phyloP scores from a whole-genome alignment of 2,797 vertebrate genomes.

The Microtus agrestis region DNA sequence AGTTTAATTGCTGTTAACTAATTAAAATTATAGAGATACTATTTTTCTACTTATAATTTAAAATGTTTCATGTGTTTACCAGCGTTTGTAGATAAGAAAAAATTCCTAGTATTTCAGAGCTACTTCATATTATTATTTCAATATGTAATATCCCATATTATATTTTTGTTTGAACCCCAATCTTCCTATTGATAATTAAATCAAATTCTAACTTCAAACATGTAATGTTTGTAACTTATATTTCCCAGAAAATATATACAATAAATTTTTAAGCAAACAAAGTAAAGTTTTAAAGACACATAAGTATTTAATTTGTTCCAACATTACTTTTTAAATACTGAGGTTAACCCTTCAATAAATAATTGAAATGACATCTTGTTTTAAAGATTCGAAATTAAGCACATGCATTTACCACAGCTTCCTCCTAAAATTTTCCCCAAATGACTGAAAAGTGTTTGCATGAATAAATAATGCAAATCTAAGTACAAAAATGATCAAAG shows the following conservation, averaged over 20 bases:
- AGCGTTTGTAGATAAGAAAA: background rate
- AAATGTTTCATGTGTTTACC: background rate
- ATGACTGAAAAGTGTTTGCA: background rate
- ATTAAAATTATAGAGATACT: background rate
- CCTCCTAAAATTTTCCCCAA: slow-evolving; percentile 11
- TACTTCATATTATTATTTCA: background rate
- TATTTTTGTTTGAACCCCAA: background rate
- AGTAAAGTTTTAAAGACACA: background rate
- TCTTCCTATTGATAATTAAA: background rate
- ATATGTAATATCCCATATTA: background rate
- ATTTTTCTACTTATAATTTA: background rate
- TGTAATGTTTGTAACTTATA: background rate
- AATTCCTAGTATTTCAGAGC: background rate
- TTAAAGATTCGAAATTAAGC: slow-evolving; percentile 11
- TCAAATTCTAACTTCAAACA: background rate
- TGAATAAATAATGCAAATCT: background rate
- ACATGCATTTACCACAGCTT: background rate
- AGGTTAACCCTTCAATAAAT: background rate
- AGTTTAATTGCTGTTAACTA: background rate
- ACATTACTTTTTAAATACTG: background rate
- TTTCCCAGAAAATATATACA: background rate
- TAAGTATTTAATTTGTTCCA: background rate
- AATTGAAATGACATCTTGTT: slow-evolving; percentile 33
- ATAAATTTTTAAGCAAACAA: background rate
- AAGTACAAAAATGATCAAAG: background rate